These are phyloP conservation scores for Hydrozoanthus gracilis DNA, from an alignment of 92 coral and sea anemone species.

Conservation along the genomic window DNA sequence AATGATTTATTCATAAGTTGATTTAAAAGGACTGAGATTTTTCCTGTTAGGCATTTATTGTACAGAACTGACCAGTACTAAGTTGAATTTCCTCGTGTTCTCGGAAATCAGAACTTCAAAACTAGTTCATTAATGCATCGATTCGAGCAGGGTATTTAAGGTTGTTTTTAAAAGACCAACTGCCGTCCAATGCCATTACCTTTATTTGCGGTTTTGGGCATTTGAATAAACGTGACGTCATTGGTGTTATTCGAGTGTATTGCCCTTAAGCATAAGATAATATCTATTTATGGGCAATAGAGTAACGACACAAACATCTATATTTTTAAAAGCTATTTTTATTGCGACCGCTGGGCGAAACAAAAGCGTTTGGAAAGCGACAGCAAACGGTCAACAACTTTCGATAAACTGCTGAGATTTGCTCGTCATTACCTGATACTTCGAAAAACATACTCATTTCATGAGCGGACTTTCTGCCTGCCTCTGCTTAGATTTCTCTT, in stretches of 20 bases:
- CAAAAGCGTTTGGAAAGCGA: constrained; percentile 1
- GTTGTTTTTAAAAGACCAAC: constrained; percentile 12
- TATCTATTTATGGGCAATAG: constrained; percentile 42
- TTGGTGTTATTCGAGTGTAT: constrained; percentile 5
- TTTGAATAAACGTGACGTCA: constrained; percentile 13
- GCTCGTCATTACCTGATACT: background rate
- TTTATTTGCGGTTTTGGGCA: constrained; percentile 26
- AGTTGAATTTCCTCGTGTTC: background rate
- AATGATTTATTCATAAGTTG: too few species aligned
- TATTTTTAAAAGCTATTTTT: constrained; percentile 35
- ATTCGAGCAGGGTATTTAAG: background rate
- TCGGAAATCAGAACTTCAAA: background rate
- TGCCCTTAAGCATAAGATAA: constrained; percentile 5
- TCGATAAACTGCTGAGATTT: background rate
- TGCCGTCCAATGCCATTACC: background rate
- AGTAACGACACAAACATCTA: constrained; percentile 38
- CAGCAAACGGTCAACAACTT: constrained; percentile 32
- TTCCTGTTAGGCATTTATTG: background rate
- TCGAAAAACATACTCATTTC: background rate
- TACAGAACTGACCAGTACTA: background rate
- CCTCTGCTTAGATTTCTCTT: background rate
- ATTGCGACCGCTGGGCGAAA: constrained; percentile 34
- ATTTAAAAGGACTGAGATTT: background rate
- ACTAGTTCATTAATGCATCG: background rate
- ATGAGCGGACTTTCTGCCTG: background rate